Base-by-base conservation (phyloP, 1,140 invertebrate genomes). In the Rhyzopertha dominica region DNA sequence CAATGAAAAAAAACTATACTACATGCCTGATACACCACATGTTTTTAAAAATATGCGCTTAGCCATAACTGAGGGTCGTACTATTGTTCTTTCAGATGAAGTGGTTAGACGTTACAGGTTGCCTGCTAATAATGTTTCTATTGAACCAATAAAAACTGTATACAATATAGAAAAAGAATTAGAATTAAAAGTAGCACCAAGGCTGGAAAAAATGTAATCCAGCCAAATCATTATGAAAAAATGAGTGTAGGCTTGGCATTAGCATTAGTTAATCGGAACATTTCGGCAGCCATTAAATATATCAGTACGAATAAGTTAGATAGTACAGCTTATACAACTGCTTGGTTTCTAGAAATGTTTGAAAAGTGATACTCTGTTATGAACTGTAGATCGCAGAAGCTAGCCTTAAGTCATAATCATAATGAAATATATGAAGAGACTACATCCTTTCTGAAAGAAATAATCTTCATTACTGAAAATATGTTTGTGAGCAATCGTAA, bases 11-110 rank as follows among this genome's bases (percentile, higher is more conserved):
- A 46, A 28, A 29, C 18, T 40, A 40, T 41, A 25, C 20, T 8
- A 39, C 19, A 46, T 46, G 43, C 43, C 35, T 10, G 43, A 46
- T 26, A 7, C 35, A 42, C 23, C 20, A 13, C 43, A 46, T 28
- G 13, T 29, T 4, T 19, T 46, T 13, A 46, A 46, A 41, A 46
- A 46, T 40, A 13, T 46, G 20, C 19, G 23, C 19, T 10, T 10
- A 10, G 19, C 32, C 4, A 20, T 35, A 16, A 35, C 32, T 10
- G 14, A 35, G 5, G 8, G 23, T 10, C n/a, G 17, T n/a, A 31
- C 5, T 10, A 20, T 35, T 35, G 9, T 12, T 4, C 23, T 35
- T 8, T 10, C 7, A 10, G 23, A 35, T 5, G 13, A 35, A 4
- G 23, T 12, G 23, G 8, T 35, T 10, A 12, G 5, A 16, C 19